These are phyloP conservation scores for Sebastes fasciatus DNA, from an alignment of 2,113 vertebrate genomes.

Conservation along the genomic window DNA sequence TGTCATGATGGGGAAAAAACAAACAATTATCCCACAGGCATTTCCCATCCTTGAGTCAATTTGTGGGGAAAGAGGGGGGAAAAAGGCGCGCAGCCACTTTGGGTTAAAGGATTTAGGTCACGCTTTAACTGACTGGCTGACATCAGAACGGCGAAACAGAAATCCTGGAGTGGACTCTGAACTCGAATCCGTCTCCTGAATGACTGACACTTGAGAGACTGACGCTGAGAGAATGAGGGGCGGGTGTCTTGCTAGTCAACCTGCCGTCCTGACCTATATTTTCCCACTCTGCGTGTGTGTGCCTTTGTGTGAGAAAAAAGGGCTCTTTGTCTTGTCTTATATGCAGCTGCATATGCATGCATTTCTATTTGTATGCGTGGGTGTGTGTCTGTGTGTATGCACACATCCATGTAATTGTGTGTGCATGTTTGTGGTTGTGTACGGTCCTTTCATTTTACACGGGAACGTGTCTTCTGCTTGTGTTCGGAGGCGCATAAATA, in stretches of 20 bases:
- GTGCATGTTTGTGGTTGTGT: constrained; percentile 6
- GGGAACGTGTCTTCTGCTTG: constrained; percentile 18
- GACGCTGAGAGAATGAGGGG: constrained; percentile 39
- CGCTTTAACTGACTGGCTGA: constrained; percentile 83
- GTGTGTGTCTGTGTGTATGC: constrained; percentile 31
- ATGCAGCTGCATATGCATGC: constrained; percentile 1
- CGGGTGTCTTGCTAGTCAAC: constrained; percentile 56
- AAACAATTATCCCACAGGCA: constrained; percentile 76
- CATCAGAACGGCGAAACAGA: constrained; percentile 71
- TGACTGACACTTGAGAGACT: constrained; percentile 61
- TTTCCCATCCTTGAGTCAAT: constrained; percentile 77
- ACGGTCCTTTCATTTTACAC: constrained; percentile 40
- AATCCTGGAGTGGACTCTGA: constrained; percentile 82
- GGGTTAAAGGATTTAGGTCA: constrained; percentile 89
- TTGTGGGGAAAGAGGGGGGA: constrained; percentile 53
- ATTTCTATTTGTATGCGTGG: constrained; percentile 16
- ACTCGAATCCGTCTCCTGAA: constrained; percentile 19
- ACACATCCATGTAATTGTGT: constrained; percentile 46
- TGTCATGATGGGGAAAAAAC: constrained; percentile 64
- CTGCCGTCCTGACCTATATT: constrained; percentile 81
- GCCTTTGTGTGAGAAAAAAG: constrained; percentile 10
- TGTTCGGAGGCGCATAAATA: constrained; percentile 45
- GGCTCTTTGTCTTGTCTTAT: constrained; percentile 17
- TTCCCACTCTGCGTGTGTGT: constrained; percentile 23
- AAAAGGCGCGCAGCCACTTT: constrained; percentile 77